Base-by-base conservation (phyloP, 2,113 vertebrate genomes). In the Picathartes gymnocephalus region DNA sequence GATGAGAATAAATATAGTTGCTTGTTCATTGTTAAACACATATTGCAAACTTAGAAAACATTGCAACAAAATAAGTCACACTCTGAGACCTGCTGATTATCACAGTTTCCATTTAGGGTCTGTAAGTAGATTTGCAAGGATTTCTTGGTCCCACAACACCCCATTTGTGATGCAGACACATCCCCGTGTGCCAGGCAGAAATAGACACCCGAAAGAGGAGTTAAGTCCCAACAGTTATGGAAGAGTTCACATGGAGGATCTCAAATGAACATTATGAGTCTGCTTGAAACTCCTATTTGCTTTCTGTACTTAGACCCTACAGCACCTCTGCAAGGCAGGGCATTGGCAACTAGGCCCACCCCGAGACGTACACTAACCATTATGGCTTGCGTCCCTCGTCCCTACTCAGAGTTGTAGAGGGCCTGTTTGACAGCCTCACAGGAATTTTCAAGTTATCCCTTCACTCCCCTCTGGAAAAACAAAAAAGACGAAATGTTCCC, bases 401-500 rank as follows among this genome's bases (percentile, higher is more conserved):
- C 35, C 18, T 77, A 9, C 39, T 88, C 11, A 9, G 6, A 42
- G 39, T 10, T 30, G 9, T 48, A 47, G 42, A 72, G 42, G 16
- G 25, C 40, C 25, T 53, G n/a, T 74, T 90, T 2, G 2, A 68
- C 44, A 60, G 44, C 44, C 51, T 88, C 73, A 76, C 47, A 93
- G 44, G 56, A 62, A n/a, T 86, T 96, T 93, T 95, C n/a, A 48
- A 68, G 72, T 88, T 86, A 88, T 30, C 62, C 44, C 44, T 93
- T 95, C 1, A 4, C 40, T 87, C 5, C 18, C 44, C 64, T 15
- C 64, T 7, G 11, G 24, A 83, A 93, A 94, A 88, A 22, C 58
- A 84, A 86, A 88, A 88, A 62, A 51, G 76, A n/a, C 40, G 27
- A 42, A 48, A 86, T 57, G 70, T 92, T 96, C 93, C 78, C 86